Percentiles rank a stretch among this genome's conserved stretches.
These are phyloP conservation scores for Onchidella celtica DNA, from an alignment of 2,888 invertebrate genomes.

Conservation along the genomic window DNA sequence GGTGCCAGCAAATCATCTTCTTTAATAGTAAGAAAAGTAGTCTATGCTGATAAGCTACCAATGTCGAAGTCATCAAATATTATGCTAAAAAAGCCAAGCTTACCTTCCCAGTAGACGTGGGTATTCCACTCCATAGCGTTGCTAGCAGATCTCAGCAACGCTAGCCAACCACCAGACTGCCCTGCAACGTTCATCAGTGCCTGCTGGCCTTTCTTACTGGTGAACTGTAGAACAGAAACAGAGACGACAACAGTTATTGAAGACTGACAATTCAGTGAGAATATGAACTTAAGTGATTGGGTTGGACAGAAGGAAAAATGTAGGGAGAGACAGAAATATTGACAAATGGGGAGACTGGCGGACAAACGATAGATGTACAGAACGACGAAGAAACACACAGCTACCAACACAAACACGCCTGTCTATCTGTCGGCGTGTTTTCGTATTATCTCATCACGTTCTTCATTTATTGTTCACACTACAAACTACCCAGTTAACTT, in stretches of 20 bases:
- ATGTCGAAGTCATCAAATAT: too few species aligned
- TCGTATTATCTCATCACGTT: too few species aligned
- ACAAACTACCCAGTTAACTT: too few species aligned
- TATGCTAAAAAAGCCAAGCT: too few species aligned
- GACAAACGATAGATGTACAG: neutral
- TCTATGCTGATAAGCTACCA: too few species aligned
- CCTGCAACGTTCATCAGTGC: constrained; percentile 69
- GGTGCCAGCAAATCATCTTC: too few species aligned
- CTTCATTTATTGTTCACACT: too few species aligned
- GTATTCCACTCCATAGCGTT: constrained; percentile 62
- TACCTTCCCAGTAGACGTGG: constrained; percentile 71
- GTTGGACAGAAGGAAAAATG: neutral
- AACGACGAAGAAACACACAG: too few species aligned
- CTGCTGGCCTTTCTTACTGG: constrained; percentile 63
- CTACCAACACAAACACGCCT: too few species aligned
- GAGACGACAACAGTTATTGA: neutral
- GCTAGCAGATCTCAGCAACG: constrained; percentile 64
- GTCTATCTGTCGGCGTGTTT: too few species aligned
- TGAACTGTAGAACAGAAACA: constrained; percentile 64
- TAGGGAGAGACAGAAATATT: neutral
- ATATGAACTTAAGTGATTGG: neutral
- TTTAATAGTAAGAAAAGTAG: too few species aligned
- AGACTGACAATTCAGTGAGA: neutral
- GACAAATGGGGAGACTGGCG: neutral
- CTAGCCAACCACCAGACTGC: constrained; percentile 69